Conservation (phyloP, 2,797 vertebrate genomes). For the Orientallactaga sibirica region DNA sequence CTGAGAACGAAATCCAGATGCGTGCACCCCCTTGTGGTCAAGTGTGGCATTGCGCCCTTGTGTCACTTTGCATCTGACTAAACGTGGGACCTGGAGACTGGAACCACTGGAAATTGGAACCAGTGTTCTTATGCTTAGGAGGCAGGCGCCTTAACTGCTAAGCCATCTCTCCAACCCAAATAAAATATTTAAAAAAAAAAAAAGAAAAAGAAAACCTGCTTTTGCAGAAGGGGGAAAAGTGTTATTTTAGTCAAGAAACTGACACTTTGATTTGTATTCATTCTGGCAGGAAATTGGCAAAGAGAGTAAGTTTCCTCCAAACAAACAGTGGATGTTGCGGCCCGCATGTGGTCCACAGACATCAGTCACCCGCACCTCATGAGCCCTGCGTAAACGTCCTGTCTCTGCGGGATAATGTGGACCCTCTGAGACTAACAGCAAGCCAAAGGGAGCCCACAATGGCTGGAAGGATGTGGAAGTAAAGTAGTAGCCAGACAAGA, state of each 20-base stretch:
- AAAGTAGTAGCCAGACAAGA: neutral
- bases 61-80: no score
- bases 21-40: no score
- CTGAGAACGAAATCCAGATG: no score
- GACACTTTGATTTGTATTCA: slow-evolving; percentile 61
- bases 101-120: no score
- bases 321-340: neutral
- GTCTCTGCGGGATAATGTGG: slow-evolving; percentile 41
- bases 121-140: no score
- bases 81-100: no score
- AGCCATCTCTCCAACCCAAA: no score
- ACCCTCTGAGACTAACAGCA: slow-evolving; percentile 30
- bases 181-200: no score
- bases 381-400: slow-evolving; percentile 31
- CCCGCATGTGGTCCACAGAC: neutral
- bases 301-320: slow-evolving; percentile 53
- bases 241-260: slow-evolving; percentile 66
- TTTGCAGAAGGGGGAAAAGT: slow-evolving; percentile 1
- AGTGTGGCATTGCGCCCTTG: no score
- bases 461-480: slow-evolving; percentile 25
- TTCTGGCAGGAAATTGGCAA: slow-evolving; percentile 67
- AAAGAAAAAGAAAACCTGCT: no score
- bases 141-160: no score
- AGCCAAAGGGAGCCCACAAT: neutral
- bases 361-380: neutral